Conservation (phyloP, 1,140 invertebrate genomes). For the Heliothis virescens region DNA sequence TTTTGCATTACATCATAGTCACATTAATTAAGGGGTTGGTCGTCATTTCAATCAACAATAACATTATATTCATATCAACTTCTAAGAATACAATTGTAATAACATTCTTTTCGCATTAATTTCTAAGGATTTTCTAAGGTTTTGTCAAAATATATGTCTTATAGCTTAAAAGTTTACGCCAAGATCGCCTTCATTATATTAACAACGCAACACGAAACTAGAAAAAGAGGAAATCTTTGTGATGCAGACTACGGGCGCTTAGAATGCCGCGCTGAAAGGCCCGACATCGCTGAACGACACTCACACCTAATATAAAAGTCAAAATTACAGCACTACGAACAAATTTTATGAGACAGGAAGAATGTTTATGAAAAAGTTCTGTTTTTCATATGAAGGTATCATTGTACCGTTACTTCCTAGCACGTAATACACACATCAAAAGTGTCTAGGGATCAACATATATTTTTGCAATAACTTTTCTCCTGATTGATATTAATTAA, state of each 20-base stretch:
- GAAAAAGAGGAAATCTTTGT: slow-evolving; percentile 26
- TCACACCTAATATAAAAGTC: slow-evolving; percentile 39
- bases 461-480: too few relatives aligned
- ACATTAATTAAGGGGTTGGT: too few relatives aligned
- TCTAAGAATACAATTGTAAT: too few relatives aligned
- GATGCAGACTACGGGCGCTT: slow-evolving; percentile 25
- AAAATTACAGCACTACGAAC: slow-evolving; percentile 18
- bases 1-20: too few relatives aligned
- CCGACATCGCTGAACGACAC: not conserved
- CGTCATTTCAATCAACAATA: too few relatives aligned
- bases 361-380: slow-evolving; percentile 7
- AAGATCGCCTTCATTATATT: slow-evolving; percentile 5
- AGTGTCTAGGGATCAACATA: too few relatives aligned
- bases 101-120: too few relatives aligned
- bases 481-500: too few relatives aligned
- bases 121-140: too few relatives aligned
- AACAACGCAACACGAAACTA: slow-evolving; percentile 5
- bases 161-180: slow-evolving; percentile 8
- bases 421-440: too few relatives aligned
- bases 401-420: not conserved
- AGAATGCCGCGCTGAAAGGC: slow-evolving; percentile 13
- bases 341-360: slow-evolving; percentile 7
- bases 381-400: not conserved
- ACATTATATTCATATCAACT: too few relatives aligned
- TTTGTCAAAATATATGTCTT: not conserved